Evolutionary conservation across 2,888 invertebrate species (phyloP), one percentile per base, ranked within the genome.

Genomic region (Papilio gigon): DNA sequence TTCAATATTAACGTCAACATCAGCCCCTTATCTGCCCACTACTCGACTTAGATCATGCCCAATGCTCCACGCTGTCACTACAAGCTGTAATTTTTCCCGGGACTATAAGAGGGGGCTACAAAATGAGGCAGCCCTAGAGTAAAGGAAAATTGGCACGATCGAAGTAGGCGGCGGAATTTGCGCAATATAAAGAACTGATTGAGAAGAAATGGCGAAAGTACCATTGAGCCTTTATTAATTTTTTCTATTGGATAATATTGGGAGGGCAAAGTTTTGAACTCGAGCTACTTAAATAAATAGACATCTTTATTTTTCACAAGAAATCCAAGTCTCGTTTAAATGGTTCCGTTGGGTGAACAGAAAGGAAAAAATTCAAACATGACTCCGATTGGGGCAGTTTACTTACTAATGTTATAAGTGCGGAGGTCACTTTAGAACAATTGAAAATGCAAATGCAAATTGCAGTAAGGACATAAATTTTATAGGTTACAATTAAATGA

Each of bases 171-270:
- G 74, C 75, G 80, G 80, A 80, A 84, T 84, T 79, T 77, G 78
- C 80, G 78, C 80, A 82, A 81, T 80, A 82, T 79, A 84, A 82
- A 78, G 81, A 83, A 82, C 80, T 84, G 81, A 81, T 81, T 83
- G 80, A 77, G 78, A 80, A 78, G 74, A 77, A 76, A 73, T 78
- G 78, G 80, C 81, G 82, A 84, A 78, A 80, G 80, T 77, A 73
- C 75, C 76, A 77, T 75, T 68, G 74, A 73, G 76, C 76, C 78
- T 78, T 82, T 84, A 82, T 84, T 85, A 85, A 83, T 83, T 81
- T 79, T 76, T 70, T 73, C 74, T 76, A 73, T 73, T 70, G 59
- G 68, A 70, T 67, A 61, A 70, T 67, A 70, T 67, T 67, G 66
- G 56, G 63, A 67, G 44, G 53, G 53, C 58, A 67, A 64, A 66